Conservation (phyloP, 2,113 vertebrate species). For the Ranitomeya imitator region DNA sequence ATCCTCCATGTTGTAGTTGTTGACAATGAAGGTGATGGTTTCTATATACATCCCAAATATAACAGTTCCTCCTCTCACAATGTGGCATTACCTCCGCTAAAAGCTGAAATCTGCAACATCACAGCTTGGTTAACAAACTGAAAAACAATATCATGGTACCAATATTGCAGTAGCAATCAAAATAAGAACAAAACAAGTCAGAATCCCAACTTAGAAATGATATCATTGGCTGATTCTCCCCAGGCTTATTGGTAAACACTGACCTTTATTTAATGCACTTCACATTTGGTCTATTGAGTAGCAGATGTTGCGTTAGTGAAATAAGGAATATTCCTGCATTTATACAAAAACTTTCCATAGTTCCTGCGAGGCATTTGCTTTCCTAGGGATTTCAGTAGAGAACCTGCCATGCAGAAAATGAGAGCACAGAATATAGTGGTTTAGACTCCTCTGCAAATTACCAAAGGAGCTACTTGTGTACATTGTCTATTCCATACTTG, state of each 20-base stretch:
- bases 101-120: no score
- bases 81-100: no score
- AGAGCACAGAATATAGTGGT: conserved; percentile 13
- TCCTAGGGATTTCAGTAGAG: conserved; percentile 5
- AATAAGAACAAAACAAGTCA: not conserved
- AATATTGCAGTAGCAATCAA: not conserved
- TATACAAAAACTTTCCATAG: conserved; percentile 9
- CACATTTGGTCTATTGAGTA: conserved; percentile 22
- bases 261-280: conserved; percentile 8
- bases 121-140: no score
- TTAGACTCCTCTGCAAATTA: conserved; percentile 16
- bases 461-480: conserved; percentile 16
- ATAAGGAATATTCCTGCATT: conserved; percentile 6
- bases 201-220: not conserved
- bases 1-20: no score
- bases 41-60: no score
- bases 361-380: conserved; percentile 23
- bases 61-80: no score
- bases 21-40: no score
- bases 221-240: not conserved
- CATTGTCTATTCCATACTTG: conserved; percentile 26
- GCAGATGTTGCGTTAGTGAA: conserved; percentile 18
- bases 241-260: conserved; percentile 8
- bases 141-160: not conserved
- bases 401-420: conserved; percentile 8